Evolutionary conservation across 2,888 invertebrate species (phyloP), one percentile per base, ranked within the genome.

Genomic region (Chrysopilus asiliformis): DNA sequence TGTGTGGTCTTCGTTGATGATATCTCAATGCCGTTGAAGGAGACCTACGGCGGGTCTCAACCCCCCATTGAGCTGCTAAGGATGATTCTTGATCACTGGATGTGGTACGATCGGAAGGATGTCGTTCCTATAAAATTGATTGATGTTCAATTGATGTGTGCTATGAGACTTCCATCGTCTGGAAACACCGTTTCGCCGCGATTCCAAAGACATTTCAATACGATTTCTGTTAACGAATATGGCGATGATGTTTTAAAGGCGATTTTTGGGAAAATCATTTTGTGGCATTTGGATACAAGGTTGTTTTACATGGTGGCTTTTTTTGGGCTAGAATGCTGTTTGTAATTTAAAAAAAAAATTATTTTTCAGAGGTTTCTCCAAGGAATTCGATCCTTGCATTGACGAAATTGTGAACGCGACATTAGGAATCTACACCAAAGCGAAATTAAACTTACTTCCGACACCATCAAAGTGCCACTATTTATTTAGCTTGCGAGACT

Each of bases 241-340:
- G 78, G 81, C 44, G 89, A 93, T 49, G 71, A 74, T 0, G 84
- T 85, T 2, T 72, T 93, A 65, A 71, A 70, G 13, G 76, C 80
- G 10, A 93, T 93, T 43, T 94, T 91, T 53, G 79, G 82, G 39
- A 79, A 81, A 57, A 93, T 95, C 44, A 76, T 93, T 65, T 67
- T 87, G 19, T 94, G 94, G 94, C 94, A 95, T 70, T 74, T 94
- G 51, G 89, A 90, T 53, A 84, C 87, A n/a, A 80, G 83, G 90
- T 76, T 52, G 15, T n/a, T 22, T 12, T 20, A 18, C 28, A 6
- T 13, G 12, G 6, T 31, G 8, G 13, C 14, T 17, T 17, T 25
- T 28, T 28, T 7, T 28, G 14, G 8, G n/a, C n/a, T n/a, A n/a
- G n/a, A n/a, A n/a, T n/a, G n/a, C n/a, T n/a, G n/a, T 19, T 18